Conservation (phyloP, 2,888 invertebrate species). For the Holacanthella duospinosa region DNA sequence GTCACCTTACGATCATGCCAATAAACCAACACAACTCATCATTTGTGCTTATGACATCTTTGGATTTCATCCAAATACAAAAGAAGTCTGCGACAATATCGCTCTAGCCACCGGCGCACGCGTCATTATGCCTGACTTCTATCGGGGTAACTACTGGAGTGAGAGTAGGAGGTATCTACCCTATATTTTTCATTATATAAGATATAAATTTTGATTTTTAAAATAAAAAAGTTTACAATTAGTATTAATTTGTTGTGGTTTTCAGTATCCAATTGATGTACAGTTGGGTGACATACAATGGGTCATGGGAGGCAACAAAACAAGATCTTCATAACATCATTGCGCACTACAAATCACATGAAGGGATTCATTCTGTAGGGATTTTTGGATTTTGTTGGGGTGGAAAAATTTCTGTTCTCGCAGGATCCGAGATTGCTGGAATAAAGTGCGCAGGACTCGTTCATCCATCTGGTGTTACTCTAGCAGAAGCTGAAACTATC, state of each 20-base stretch:
- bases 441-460: constrained; percentile 26
- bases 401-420: constrained; percentile 12
- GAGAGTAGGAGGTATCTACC: not conserved
- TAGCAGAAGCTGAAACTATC: constrained; percentile 18
- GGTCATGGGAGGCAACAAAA: constrained; percentile 17
- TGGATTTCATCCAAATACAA: constrained; percentile 23
- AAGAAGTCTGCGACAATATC: constrained; percentile 26
- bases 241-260: not conserved
- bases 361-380: constrained; percentile 12
- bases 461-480: constrained; percentile 28
- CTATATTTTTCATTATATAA: no score
- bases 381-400: constrained; percentile 25
- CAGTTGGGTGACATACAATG: constrained; percentile 14
- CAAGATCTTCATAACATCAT: constrained; percentile 9
- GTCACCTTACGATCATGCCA: not conserved
- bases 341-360: constrained; percentile 14
- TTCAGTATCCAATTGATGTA: constrained; percentile 4
- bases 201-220: not conserved
- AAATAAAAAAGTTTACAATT: not conserved
- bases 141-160: constrained; percentile 14
- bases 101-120: constrained; percentile 21
- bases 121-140: constrained; percentile 32
- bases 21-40: not conserved
- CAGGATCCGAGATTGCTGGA: constrained; percentile 12
- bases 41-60: constrained; percentile 30